These are phyloP conservation scores for Drosophila ohnishii DNA, from an alignment of 1,140 invertebrate genomes.

Conservation along the genomic window DNA sequence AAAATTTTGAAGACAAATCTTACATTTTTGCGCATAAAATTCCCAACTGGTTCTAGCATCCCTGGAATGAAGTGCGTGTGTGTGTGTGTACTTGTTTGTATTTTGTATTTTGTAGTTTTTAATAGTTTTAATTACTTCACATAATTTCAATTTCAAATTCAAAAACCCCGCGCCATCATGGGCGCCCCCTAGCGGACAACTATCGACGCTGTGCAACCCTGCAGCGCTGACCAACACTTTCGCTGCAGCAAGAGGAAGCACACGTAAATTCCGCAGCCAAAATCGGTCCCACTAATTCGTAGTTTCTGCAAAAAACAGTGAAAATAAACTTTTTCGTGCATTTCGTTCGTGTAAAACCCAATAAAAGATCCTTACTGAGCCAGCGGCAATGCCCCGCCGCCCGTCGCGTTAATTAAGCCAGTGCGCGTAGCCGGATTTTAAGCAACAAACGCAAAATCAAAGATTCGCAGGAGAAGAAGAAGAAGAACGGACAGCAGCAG, in stretches of 20 bases:
- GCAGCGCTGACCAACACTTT: constrained; percentile 1
- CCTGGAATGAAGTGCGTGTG: too few relatives aligned
- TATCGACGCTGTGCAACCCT: constrained; percentile 1
- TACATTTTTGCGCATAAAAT: too few relatives aligned
- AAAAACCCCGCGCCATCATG: neutral
- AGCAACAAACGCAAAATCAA: constrained; percentile 32
- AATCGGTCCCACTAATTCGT: constrained; percentile 59
- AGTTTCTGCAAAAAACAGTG: constrained; percentile 68
- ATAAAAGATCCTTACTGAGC: constrained; percentile 9
- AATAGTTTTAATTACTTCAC: too few relatives aligned
- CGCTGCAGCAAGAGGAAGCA: constrained; percentile 7
- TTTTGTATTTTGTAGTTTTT: too few relatives aligned
- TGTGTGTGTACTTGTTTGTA: too few relatives aligned
- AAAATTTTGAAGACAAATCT: too few relatives aligned
- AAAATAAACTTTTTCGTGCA: constrained; percentile 70
- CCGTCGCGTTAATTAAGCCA: neutral
- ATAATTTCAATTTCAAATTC: neutral
- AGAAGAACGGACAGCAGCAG: constrained; percentile 37
- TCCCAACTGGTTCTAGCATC: too few relatives aligned
- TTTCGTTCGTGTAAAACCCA: constrained; percentile 45
- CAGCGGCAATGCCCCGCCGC: neutral
- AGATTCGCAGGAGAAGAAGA: constrained; percentile 32
- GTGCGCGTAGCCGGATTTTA: constrained; percentile 7
- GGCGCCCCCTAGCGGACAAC: neutral
- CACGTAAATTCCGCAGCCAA: constrained; percentile 14